Evolutionary conservation across 2,113 vertebrate genomes (phyloP), one percentile per base, ranked within the genome.

Genomic region (Hyperoodon ampullatus): DNA sequence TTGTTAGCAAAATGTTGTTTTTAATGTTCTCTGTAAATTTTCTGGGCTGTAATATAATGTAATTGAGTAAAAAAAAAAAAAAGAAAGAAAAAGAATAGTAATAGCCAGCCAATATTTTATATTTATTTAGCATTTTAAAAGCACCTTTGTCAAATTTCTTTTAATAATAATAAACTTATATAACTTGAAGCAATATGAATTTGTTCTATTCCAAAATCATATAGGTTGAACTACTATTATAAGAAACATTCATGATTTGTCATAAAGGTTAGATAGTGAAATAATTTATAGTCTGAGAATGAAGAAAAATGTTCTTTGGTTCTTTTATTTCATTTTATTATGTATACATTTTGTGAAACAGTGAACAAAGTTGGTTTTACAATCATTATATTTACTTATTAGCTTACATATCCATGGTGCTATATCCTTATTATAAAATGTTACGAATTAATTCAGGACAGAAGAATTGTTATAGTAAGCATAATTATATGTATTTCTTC

Each of bases 131-230:
- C 96, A 97, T 98, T 98, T 98, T 44, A 82, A 94, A 98, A 95
- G 13, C 97, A 89, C 98, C 93, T 98, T 98, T 99, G 98, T 98
- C 97, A 98, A 80, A 70, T 98, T 98, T 98, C 61, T 95, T 98
- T 97, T 97, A 97, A 96, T 95, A 97, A 97, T 92, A 98, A 98
- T 98, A 99, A 99, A 99, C 90, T 70, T 70, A 12, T 87, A n/a
- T 97, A 90, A 98, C 92, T 78, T 98, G 60, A 98, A 98, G 97
- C 95, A 85, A 97, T 97, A 95, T 78, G 95, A 96, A 98, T 98
- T 98, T 98, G 98, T 98, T 98, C 97, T 98, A 94, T 98, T 98
- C 95, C 89, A 98, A 95, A 90, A 77, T 97, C 77, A n/a, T 92
- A 66, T 93, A 80, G 85, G 96, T 95, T 72, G 11, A 97, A 94